Base-by-base conservation (phyloP, 2,888 invertebrate species). In the Andrena bucephala region DNA sequence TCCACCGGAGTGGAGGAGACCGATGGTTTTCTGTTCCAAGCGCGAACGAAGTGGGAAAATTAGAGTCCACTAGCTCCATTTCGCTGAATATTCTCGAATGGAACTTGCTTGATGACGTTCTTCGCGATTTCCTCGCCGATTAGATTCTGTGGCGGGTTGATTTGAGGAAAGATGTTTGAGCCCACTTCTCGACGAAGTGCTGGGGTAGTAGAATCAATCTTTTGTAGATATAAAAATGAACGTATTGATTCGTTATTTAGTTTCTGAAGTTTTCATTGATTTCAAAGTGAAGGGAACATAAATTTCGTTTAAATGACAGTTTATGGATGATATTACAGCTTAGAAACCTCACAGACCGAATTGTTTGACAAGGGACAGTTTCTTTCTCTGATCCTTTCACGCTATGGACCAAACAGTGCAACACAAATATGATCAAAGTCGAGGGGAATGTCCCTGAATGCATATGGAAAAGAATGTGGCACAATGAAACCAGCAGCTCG, bases 361-460 rank as follows among this genome's bases (percentile, higher is more conserved):
- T 42, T 57, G 48, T 31, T 29, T n/a, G 10, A 60, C 27, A 27
- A 24, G 1, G 27, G 36, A 68, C 24, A 42, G 42, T 42, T 16
- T 27, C 29, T 2, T 29, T 36, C 10, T 57, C 24, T 2, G 10
- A 0, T 16, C 6, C 10, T 60, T 16, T 10, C 4, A 5, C 0
- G 6, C 50, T 5, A 1, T 16, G 31, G 13, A 54, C 16, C 54
- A 62, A 67, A 62, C 59, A 48, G 10, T 24, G 13, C 2, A 20
- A 72, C 57, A 78, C 62, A 66, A 54, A 24, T 33, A 66, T 78
- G 36, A 71, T 78, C 78, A 67, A 29, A 48, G 13, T 29, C 54
- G 33, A 33, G 60, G 31, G 42, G 54, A n/a, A 6, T 42, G 29
- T 7, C 20, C 29, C 7, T n/a, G 13, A n/a, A 10, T 27, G 10